Conservation (phyloP, 1,140 invertebrate genomes). For the Vollenhovia emeryi region DNA sequence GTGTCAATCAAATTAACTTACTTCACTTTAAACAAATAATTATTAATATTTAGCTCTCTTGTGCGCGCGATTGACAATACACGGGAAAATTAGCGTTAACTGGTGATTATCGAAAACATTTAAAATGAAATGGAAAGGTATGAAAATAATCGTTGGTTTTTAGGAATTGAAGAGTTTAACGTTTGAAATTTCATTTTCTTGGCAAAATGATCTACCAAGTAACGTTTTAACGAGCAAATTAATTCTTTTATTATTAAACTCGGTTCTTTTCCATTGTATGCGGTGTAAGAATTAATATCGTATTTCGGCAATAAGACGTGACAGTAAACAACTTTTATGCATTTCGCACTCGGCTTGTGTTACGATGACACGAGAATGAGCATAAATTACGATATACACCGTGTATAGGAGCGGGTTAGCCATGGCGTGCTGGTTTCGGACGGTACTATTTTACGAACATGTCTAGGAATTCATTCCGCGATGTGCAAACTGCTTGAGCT, state of each 20-base stretch:
- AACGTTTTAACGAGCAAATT: neutral
- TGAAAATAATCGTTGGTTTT: neutral
- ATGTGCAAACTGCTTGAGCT: conserved; percentile 24
- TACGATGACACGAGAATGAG: neutral
- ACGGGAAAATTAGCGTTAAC: neutral
- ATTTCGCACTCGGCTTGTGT: neutral
- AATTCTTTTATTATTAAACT: neutral
- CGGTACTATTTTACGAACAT: conserved; percentile 17
- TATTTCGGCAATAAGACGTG: neutral
- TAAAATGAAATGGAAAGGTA: neutral
- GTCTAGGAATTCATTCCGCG: conserved; percentile 1
- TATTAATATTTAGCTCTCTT: neutral
- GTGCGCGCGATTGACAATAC: neutral
- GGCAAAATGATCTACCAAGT: neutral
- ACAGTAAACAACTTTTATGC: neutral
- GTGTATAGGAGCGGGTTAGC: neutral
- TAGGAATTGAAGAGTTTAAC: neutral
- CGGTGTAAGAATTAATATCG: neutral
- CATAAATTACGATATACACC: neutral
- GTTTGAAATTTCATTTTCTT: neutral
- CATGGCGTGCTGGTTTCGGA: neutral
- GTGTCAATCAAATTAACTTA: neutral
- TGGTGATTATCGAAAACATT: conserved; percentile 5
- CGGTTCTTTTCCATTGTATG: neutral
- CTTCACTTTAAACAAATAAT: neutral